Base-by-base conservation (phyloP, 2,797 vertebrate species). In the Masticophis lateralis region DNA sequence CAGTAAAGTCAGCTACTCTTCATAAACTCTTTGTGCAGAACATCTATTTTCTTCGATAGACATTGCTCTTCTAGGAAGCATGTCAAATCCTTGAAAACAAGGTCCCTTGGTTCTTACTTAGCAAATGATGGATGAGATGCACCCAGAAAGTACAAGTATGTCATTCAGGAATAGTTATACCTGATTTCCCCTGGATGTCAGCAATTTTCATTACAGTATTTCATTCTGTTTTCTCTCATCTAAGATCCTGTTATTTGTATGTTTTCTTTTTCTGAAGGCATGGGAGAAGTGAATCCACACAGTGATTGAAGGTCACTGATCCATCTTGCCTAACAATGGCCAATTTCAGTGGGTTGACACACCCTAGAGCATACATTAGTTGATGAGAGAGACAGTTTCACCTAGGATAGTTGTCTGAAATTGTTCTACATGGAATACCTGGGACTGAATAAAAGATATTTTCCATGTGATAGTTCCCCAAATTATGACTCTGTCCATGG, bases 71-170 rank as follows among this genome's bases (percentile, higher is more conserved):
- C 57, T 95, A 91, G 66, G 91, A 96, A 96, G 95, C 0, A 0
- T 28, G 93, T 87, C 53, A 94, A 89, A 94, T 51, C 22, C 74
- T 93, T 94, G 93, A 94, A 96, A 95, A 92, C 87, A 57, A 90
- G 0, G 1, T 32, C 7, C 88, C 91, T 95, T 94, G 91, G 47
- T 60, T 94, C 90, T 92, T 91, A 28, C 43, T 2, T 7, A 69
- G 69, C 57, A 93, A 93, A 83, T 88, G 89, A 93, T 94, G 87
- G 91, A 94, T 63, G 63, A 94, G 94, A 16, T 90, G 2, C 7
- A 60, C 92, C 28, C 3, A 27, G 53, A 92, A 95, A 90, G 0
- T 43, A 37, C 94, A 95, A 94, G 95, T 86, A 2, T 92, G 51
- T 93, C 79, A 83, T 8, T 0, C 87, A 88, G 61, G 14, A 59